Evolutionary conservation across 2,797 vertebrate species (phyloP).

Genomic region (Alcedo quadribrachys): DNA sequence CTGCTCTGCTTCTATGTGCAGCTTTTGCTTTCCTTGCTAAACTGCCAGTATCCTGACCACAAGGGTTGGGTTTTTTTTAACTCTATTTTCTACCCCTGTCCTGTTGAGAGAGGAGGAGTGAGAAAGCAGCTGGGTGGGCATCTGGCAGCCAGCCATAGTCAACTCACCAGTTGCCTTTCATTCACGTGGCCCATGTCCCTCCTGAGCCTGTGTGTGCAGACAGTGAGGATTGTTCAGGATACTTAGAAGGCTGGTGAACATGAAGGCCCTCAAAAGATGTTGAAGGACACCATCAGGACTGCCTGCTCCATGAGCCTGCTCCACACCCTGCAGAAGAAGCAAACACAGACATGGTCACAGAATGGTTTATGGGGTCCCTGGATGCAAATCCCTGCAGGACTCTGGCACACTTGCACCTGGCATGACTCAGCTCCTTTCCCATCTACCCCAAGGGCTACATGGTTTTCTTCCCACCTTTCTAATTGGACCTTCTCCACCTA

Average conservation of each 20-base stretch:
- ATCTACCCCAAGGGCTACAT: background rate
- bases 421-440: background rate
- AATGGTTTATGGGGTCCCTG: background rate
- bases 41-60: background rate
- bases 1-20: background rate
- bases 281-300: background rate
- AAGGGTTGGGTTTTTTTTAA: accelerated
- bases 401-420: background rate
- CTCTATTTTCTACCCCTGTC: background rate
- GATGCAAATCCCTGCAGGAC: background rate
- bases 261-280: background rate
- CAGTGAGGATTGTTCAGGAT: background rate
- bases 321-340: background rate
- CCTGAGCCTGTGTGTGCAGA: background rate
- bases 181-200: background rate
- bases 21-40: background rate
- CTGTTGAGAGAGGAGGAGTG: background rate
- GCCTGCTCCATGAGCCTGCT: background rate
- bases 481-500: background rate
- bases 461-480: background rate
- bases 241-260: background rate
- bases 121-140: background rate
- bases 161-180: background rate
- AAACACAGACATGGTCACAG: background rate
- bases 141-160: background rate